Evolutionary conservation across 2,113 vertebrate species (phyloP).

Genomic region (Mungos mungo): DNA sequence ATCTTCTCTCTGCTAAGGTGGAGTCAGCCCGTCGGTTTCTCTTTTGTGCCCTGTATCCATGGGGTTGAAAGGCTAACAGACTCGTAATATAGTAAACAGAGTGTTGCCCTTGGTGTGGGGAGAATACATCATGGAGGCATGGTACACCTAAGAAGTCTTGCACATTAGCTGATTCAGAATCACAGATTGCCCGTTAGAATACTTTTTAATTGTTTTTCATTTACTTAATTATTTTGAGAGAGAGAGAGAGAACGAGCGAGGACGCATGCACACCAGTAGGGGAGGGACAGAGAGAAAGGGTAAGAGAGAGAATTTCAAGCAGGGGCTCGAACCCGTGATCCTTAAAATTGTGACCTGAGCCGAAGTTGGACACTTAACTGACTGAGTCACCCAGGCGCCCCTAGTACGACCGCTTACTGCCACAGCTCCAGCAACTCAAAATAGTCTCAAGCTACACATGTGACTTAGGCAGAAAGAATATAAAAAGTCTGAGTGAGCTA

Average conservation of each 20-base stretch:
- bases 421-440: background rate
- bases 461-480: background rate
- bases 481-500: background rate
- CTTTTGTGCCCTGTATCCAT: background rate
- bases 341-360: too few species aligned
- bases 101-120: background rate
- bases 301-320: too few species aligned
- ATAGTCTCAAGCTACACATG: background rate
- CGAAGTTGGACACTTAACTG: too few species aligned
- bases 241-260: too few species aligned
- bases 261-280: too few species aligned
- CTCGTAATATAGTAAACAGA: background rate
- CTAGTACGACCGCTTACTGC: background rate
- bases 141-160: background rate
- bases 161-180: background rate
- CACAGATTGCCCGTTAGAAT: background rate
- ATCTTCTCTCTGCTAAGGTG: background rate
- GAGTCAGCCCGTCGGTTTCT: slow-evolving; percentile 11
- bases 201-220: background rate
- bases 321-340: too few species aligned
- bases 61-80: background rate
- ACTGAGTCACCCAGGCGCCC: too few species aligned
- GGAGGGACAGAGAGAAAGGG: too few species aligned
- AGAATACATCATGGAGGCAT: background rate
- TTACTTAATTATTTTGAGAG: too few species aligned